These are phyloP conservation scores for Oreonectes daqikongensis DNA, from an alignment of 2,797 vertebrate species.

Conservation along the genomic window DNA sequence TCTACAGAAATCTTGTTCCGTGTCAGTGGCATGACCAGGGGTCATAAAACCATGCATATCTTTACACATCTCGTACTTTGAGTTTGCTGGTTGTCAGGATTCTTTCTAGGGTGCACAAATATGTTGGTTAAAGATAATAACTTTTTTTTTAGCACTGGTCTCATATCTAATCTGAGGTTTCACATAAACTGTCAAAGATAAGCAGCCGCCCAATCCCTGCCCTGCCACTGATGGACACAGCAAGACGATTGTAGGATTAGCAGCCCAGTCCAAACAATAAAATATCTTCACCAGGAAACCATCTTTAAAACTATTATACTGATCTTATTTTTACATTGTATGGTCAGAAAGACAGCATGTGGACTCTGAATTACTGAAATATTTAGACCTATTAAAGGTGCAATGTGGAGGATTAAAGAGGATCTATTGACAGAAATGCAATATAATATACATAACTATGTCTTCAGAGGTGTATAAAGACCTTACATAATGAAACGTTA, in stretches of 20 bases:
- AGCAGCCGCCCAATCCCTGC: conserved; percentile 15
- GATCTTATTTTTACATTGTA: background rate
- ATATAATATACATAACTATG: no score
- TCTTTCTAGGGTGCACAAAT: conserved; percentile 4
- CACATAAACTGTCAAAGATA: conserved; percentile 41
- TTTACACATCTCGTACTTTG: conserved; percentile 17
- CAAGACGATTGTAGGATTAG: conserved; percentile 20
- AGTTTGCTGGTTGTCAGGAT: conserved; percentile 21
- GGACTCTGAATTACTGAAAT: background rate
- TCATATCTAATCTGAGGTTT: conserved; percentile 35
- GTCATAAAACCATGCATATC: conserved; percentile 10
- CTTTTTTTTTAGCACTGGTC: conserved; percentile 17
- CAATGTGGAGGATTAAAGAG: no score
- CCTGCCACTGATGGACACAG: background rate
- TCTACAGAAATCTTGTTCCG: conserved; percentile 7
- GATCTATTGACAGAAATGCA: no score
- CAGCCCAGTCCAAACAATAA: conserved; percentile 18
- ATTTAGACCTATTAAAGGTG: background rate
- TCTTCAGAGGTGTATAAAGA: no score
- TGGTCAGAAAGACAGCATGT: background rate
- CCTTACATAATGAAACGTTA: no score
- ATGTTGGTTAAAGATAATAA: conserved; percentile 44
- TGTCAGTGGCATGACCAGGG: background rate
- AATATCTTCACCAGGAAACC: background rate
- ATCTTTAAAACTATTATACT: background rate